Base-by-base conservation (phyloP, 2,888 invertebrate genomes). In the Elegia similella region DNA sequence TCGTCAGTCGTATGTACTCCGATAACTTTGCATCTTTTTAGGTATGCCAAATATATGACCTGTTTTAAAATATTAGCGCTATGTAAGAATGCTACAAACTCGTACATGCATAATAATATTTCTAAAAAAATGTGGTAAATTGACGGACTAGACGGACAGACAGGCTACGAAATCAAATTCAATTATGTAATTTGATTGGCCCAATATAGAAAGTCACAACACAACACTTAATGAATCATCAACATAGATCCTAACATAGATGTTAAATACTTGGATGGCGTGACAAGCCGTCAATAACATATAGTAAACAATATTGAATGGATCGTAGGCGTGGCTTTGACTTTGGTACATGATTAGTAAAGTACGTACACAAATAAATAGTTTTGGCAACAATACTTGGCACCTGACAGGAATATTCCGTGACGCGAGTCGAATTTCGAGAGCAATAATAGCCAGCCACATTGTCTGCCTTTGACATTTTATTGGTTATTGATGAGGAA, bases 351-450 rank as follows among this genome's bases (percentile, higher is more conserved):
- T 52, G n/a, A 15, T 16, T 46, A 55, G 34, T 30, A 52, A 59
- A 64, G 64, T 59, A 59, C 58, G 43, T 12, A 15, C 56, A 56
- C 48, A 62, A 60, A 65, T 60, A 62, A 59, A 57, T 57, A 30
- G n/a, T 30, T 63, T 72, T 72, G 70, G 70, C 73, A 70, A 44
- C n/a, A 54, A 57, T 54, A 59, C 57, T 59, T 69, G 70, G 69
- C 70, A 63, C 42, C 16, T n/a, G 8, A 34, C 12, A 7, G 57
- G 46, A 62, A 64, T 62, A 43, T 64, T 65, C 59, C 59, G 58
- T 34, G 34, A 50, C 38, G 50, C 17, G 50, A 16, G 50, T 32
- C 32, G 15, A 32, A 48, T 48, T 15, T 38, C 34, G 10, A 12
- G 23, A 23, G 30, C 38, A 38, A 38, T 34, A 34, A 38, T 38